These are phyloP conservation scores for Lottia gigantea DNA, from an alignment of 2,888 invertebrate species.

Conservation along the genomic window DNA sequence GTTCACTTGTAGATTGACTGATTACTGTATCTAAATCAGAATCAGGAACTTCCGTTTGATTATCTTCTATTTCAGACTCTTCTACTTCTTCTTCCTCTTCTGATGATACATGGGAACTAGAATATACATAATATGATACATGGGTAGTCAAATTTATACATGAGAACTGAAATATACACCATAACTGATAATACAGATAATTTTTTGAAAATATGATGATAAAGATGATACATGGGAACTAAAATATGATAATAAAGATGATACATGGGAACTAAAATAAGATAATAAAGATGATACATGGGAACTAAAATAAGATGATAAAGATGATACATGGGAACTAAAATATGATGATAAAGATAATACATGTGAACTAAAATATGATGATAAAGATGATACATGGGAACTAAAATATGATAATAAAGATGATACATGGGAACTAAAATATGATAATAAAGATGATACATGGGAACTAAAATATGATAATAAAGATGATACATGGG, in stretches of 20 bases:
- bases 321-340: not conserved
- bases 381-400: not conserved
- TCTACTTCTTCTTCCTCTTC: slow-evolving; percentile 57
- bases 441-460: not conserved
- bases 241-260: no score
- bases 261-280: no score
- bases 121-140: not conserved
- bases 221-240: no score
- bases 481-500: not conserved
- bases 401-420: not conserved
- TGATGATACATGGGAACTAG: slow-evolving; percentile 8
- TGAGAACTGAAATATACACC: no score
- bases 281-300: no score
- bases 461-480: not conserved
- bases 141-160: no score
- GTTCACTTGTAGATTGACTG: not conserved
- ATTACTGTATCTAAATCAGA: slow-evolving; percentile 26
- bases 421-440: slow-evolving; percentile 5
- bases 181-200: no score
- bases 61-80: slow-evolving; percentile 74
- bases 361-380: not conserved
- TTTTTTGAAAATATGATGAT: no score
- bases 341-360: not conserved
- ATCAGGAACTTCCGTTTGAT: slow-evolving; percentile 18
- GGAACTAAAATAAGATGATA: not conserved